These are phyloP conservation scores for Nematolebias whitei DNA, from an alignment of 2,113 vertebrate species.

Conservation along the genomic window DNA sequence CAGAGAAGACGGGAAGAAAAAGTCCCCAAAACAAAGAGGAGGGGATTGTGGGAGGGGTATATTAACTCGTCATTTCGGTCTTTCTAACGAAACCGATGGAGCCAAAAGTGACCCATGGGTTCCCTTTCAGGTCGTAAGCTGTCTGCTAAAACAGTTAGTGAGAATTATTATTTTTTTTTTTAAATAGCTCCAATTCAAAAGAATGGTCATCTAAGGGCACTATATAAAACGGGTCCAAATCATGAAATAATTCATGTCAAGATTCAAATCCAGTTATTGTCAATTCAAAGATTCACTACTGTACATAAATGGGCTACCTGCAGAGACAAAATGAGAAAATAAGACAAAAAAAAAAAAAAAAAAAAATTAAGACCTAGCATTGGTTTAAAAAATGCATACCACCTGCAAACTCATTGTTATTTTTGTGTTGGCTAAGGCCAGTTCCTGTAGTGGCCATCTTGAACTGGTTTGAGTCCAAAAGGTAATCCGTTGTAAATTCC, in stretches of 20 bases:
- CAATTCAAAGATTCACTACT: constrained; percentile 53
- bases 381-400: no score
- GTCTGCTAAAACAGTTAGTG: constrained; percentile 73
- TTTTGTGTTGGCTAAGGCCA: no score
- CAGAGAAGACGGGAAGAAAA: constrained; percentile 6
- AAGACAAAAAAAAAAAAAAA: constrained; percentile 63
- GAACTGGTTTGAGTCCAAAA: no score
- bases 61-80: constrained; percentile 83
- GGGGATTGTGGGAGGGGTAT: constrained; percentile 67
- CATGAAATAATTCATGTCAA: no score
- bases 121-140: constrained; percentile 89
- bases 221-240: no score
- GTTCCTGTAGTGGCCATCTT: no score
- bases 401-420: no score
- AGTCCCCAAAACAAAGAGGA: constrained; percentile 54
- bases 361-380: no score
- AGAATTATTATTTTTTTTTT: constrained; percentile 76
- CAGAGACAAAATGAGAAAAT: constrained; percentile 80
- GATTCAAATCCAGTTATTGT: no score
- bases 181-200: no score
- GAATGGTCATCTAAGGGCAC: no score
- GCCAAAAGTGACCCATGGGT: constrained; percentile 88
- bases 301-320: constrained; percentile 81
- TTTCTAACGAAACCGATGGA: constrained; percentile 83
- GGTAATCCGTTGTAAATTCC: no score